Evolutionary conservation across 92 coral and sea anemone species (phyloP), one percentile per base, ranked within the genome.

Genomic region (Epizoanthus illoricatus): DNA sequence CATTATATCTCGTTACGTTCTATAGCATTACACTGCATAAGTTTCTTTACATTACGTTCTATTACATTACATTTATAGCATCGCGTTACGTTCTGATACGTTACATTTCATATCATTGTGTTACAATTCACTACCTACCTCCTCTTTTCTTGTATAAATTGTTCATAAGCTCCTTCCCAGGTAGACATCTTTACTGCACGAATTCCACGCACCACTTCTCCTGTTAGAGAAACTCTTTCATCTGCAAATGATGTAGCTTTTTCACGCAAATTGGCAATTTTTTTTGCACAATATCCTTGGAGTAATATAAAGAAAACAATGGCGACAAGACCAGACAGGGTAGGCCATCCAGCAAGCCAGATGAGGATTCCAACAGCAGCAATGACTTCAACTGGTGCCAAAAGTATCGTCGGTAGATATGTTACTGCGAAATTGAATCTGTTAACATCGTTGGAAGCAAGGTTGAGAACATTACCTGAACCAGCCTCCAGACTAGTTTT

Each of bases 181-280:
- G 73, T 68, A 40, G 49, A 24, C 73, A 36, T 68, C 43, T 68
- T 68, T 3, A 68, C 52, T 11, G 18, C 49, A 36, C 73, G 73
- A 68, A 68, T 68, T 5, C 73, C 73, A 4, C 73, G 10, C 73
- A 68, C 73, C 36, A 68, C 73, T 39, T 68, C 73, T 36, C 73
- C 41, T 68, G 52, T 68, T 12, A 68, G 13, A 24, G 65, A 59
- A 59, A 59, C 65, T 20, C 65, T 59, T 59, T 59, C 65, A 15
- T 59, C 65, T 59, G 65, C 65, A 59, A 59, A 59, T 59, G 65
- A 59, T 16, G n/a, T 20, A 5, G 65, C 65, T 59, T 59, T 7
- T 59, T 16, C 65, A 1, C 65, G 15, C 65, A 59, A 59, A 11
- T 5, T 10, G n/a, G 65, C 65, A 59, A 68, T 68, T 10, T 15